Base-by-base conservation (phyloP, 2,797 vertebrate species). In the Epinephelus malabaricus region DNA sequence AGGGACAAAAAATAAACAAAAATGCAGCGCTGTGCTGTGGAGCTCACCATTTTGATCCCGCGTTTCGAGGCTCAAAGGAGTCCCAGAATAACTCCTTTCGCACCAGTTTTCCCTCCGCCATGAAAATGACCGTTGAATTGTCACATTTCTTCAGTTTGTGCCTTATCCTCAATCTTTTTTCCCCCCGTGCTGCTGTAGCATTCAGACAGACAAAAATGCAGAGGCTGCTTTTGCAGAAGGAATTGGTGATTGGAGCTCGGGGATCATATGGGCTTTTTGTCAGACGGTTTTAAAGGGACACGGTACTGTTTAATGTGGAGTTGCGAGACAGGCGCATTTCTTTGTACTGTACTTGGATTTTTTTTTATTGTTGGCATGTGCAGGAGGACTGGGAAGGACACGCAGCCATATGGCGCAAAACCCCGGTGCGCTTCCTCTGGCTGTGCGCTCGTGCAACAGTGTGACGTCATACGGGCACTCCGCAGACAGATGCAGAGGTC, bases 21-120 rank as follows among this genome's bases (percentile, higher is more conserved):
- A 82, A 79, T 82, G 85, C 87, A 86, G 85, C 88, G 86, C 89
- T 85, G 88, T 86, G 82, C 95, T 96, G 95, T 94, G 96, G 51
- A 91, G 92, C 94, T 87, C 97, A 97, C 97, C 97, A 97, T 97
- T 96, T 96, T 97, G 97, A 96, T 96, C 96, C 92, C 82, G 94
- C 93, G 94, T 93, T 95, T 91, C 92, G 95, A 93, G 94, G 95
- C 95, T 94, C 96, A 79, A 92, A 93, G 95, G 96, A 96, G 97
- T 96, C 92, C 90, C 85, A 82, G 69, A 94, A 92, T 93, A 95
- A 95, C 95, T 95, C 95, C 95, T 87, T 90, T 89, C 88, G 91
- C 92, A 87, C 83, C 94, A 87, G 93, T 93, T 94, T 91, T 87
- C 89, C 88, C 94, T 82, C 93, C 96, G 94, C 96, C 96, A 96